Evolutionary conservation across 2,888 invertebrate genomes (phyloP).

Genomic region (Malachius bipustulatus): DNA sequence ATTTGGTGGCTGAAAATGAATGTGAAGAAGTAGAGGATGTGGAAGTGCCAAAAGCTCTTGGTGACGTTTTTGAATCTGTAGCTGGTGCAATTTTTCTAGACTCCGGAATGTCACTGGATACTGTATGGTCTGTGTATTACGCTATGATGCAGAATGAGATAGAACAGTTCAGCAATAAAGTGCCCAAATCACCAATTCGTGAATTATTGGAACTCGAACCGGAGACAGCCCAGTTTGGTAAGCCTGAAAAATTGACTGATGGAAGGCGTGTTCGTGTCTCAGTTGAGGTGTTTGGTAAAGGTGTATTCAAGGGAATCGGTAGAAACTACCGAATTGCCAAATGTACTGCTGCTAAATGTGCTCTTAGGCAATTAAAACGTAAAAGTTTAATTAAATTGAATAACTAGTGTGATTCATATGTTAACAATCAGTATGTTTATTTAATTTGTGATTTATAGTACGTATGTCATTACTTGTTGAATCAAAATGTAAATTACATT

Average conservation of each 20-base stretch:
- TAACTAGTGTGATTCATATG: too few relatives aligned
- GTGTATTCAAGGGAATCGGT: slow-evolving; percentile 90
- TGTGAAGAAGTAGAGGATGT: slow-evolving; percentile 93
- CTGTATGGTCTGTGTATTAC: slow-evolving; percentile 89
- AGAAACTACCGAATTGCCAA: slow-evolving; percentile 98
- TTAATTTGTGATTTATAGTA: too few relatives aligned
- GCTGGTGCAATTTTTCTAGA: slow-evolving; percentile 96
- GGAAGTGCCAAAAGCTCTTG: slow-evolving; percentile 96
- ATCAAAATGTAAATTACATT: too few relatives aligned
- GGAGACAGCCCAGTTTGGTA: slow-evolving; percentile 95
- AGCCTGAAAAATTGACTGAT: slow-evolving; percentile 90
- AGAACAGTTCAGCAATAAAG: slow-evolving; percentile 91
- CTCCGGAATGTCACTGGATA: slow-evolving; percentile 81
- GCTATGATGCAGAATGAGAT: slow-evolving; percentile 91
- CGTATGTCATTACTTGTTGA: too few relatives aligned
- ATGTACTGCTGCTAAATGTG: slow-evolving; percentile 96
- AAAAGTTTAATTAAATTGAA: too few relatives aligned
- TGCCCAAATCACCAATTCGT: slow-evolving; percentile 96
- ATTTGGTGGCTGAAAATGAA: slow-evolving; percentile 81
- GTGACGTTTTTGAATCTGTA: slow-evolving; percentile 97
- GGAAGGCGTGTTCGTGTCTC: slow-evolving; percentile 87
- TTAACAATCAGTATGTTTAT: too few relatives aligned
- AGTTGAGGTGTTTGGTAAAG: slow-evolving; percentile 97
- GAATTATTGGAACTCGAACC: slow-evolving; percentile 94
- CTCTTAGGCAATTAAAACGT: slow-evolving; percentile 69